Evolutionary conservation across 2,797 vertebrate genomes (phyloP).

Genomic region (Enoplosus armatus): DNA sequence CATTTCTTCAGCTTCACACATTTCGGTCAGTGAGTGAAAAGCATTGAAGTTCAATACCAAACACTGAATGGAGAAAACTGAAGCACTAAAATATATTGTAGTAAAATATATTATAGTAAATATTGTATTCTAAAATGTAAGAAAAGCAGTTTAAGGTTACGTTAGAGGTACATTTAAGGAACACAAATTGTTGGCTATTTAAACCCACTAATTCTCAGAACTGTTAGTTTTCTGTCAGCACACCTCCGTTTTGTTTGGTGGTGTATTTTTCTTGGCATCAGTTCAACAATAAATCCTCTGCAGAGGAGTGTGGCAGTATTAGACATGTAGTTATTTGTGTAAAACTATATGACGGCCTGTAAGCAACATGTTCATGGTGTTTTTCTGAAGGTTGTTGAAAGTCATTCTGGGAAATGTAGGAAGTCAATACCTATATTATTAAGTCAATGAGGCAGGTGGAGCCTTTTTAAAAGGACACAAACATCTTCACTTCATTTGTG

Average conservation of each 20-base stretch:
- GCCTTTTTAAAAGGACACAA: conserved; percentile 12
- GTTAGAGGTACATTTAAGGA: too few relatives aligned
- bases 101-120: too few relatives aligned
- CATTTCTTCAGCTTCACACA: too few relatives aligned
- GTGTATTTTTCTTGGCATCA: background rate
- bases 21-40: too few relatives aligned
- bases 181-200: too few relatives aligned
- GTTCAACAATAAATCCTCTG: background rate
- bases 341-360: background rate
- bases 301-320: background rate
- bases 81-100: too few relatives aligned
- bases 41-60: too few relatives aligned
- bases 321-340: background rate
- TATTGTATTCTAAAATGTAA: too few relatives aligned
- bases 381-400: conserved; percentile 23
- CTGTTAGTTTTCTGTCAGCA: background rate
- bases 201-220: background rate
- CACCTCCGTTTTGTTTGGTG: background rate
- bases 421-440: conserved; percentile 21
- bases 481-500: conserved; percentile 43
- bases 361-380: background rate
- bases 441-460: conserved; percentile 13
- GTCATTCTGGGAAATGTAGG: conserved; percentile 3
- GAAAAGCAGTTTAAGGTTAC: too few relatives aligned
- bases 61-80: too few relatives aligned